Percentiles rank a stretch among this genome's conserved stretches.
Evolutionary conservation across 1,140 invertebrate species (phyloP).

Genomic region (Panulirus ornatus): DNA sequence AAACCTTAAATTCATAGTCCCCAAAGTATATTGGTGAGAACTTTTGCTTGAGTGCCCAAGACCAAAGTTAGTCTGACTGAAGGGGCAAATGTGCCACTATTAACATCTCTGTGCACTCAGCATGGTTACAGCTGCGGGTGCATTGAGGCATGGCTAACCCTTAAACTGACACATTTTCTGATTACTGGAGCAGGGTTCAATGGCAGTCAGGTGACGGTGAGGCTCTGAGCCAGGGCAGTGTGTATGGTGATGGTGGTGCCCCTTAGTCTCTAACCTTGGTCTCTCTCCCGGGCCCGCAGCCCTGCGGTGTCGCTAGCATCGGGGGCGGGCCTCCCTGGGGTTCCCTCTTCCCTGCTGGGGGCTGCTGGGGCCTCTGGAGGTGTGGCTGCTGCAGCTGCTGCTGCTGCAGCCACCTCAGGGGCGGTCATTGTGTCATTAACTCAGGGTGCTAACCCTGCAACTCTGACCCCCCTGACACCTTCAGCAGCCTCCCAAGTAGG

Average conservation of each 20-base stretch:
- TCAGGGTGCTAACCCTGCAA: slow-evolving; percentile 60
- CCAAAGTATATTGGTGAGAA: slow-evolving; percentile 74
- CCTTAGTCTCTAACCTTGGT: slow-evolving; percentile 74
- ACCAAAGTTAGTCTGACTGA: slow-evolving; percentile 73
- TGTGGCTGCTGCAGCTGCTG: slow-evolving; percentile 68
- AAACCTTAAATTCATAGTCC: slow-evolving; percentile 66
- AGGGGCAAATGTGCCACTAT: slow-evolving; percentile 74
- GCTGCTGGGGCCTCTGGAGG: slow-evolving; percentile 70
- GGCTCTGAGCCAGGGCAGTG: slow-evolving; percentile 64
- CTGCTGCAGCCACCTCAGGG: slow-evolving; percentile 72
- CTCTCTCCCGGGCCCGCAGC: slow-evolving; percentile 73
- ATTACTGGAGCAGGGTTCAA: slow-evolving; percentile 63
- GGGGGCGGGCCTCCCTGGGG: slow-evolving; percentile 69
- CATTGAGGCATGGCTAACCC: slow-evolving; percentile 74
- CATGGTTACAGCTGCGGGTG: slow-evolving; percentile 61
- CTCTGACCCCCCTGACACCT: slow-evolving; percentile 64
- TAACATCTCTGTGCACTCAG: slow-evolving; percentile 72
- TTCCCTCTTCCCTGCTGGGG: slow-evolving; percentile 67
- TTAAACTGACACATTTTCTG: slow-evolving; percentile 76
- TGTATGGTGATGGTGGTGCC: slow-evolving; percentile 58
- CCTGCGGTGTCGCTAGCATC: slow-evolving; percentile 72
- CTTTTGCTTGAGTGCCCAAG: slow-evolving; percentile 75
- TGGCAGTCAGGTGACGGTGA: slow-evolving; percentile 71
- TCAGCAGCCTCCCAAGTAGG: slow-evolving; percentile 71
- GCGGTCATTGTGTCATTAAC: slow-evolving; percentile 65